phyloP scores from a whole-genome alignment of 2,888 invertebrate species.

The Auanema freiburgensis region DNA sequence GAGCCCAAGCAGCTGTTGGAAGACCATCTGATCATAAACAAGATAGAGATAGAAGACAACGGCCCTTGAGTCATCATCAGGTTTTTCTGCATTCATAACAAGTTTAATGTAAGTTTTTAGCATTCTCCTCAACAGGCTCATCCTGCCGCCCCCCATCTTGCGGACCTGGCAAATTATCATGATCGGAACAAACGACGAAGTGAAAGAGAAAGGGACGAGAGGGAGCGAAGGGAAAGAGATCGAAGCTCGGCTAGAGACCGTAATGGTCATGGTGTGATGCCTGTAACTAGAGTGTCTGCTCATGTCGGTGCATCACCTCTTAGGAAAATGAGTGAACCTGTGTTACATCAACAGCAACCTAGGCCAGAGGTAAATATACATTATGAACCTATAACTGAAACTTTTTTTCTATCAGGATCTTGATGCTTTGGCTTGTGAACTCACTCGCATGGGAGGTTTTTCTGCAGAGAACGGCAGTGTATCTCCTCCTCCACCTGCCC shows the following conservation, averaged over 20 bases:
- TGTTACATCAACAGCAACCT: constrained; percentile 52
- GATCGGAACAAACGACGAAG: constrained; percentile 38
- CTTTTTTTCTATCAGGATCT: constrained; percentile 75
- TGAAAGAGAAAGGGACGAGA: constrained; percentile 31
- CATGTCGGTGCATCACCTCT: constrained; percentile 45
- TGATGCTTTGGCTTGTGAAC: constrained; percentile 91
- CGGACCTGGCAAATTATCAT: constrained; percentile 57
- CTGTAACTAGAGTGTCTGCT: constrained; percentile 38
- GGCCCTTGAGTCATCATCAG: constrained; percentile 52
- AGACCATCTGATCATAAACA: constrained; percentile 31
- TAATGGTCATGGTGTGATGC: constrained; percentile 31
- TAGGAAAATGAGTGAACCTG: constrained; percentile 60
- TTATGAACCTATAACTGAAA: not conserved
- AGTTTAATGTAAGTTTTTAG: constrained; percentile 18
- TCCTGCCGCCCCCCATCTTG: constrained; percentile 62
- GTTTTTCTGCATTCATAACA: constrained; percentile 12
- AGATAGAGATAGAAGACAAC: constrained; percentile 33
- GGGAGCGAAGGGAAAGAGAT: constrained; percentile 33
- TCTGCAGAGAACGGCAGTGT: constrained; percentile 26
- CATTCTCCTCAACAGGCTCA: constrained; percentile 51
- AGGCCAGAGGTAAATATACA: constrained; percentile 54
- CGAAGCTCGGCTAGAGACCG: constrained; percentile 22
- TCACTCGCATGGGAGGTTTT: constrained; percentile 80
- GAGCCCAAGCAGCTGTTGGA: constrained; percentile 35
- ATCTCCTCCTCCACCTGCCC: constrained; percentile 63